Evolutionary conservation across 2,888 invertebrate genomes (phyloP).

Genomic region (Alloscopus bannaensis): DNA sequence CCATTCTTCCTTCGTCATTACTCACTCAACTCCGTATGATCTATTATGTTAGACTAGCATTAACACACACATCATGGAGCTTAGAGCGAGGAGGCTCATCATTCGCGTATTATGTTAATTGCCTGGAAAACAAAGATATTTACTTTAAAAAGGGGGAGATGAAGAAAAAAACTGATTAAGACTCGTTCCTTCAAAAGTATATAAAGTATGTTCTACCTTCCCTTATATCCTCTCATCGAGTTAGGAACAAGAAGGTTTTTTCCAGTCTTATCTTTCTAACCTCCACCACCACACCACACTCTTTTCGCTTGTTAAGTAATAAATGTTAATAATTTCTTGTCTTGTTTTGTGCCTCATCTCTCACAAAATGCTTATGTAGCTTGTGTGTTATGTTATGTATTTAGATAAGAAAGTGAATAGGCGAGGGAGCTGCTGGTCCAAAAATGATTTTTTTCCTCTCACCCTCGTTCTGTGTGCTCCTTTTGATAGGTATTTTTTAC

Average conservation of each 20-base stretch:
- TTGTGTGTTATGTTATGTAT: slow-evolving; percentile 4
- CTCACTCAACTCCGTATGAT: too few relatives aligned
- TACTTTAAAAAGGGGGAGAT: too few relatives aligned
- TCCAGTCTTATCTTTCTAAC: too few relatives aligned
- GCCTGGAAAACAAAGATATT: too few relatives aligned
- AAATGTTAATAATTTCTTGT: slow-evolving; percentile 15
- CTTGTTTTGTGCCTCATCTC: slow-evolving; percentile 21
- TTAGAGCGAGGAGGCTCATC: too few relatives aligned
- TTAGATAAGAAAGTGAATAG: slow-evolving; percentile 4
- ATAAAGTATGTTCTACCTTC: background rate
- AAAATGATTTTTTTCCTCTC: background rate
- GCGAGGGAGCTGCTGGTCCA: background rate
- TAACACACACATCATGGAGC: too few relatives aligned
- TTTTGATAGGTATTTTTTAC: slow-evolving; percentile 4
- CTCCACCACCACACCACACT: background rate
- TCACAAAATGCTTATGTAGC: background rate
- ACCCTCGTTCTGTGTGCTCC: too few relatives aligned
- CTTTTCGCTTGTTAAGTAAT: slow-evolving; percentile 21
- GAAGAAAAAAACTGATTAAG: slow-evolving; percentile 3
- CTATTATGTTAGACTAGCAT: too few relatives aligned
- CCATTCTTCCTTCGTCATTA: too few relatives aligned
- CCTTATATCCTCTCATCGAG: too few relatives aligned
- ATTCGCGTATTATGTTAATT: too few relatives aligned
- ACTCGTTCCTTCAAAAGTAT: background rate
- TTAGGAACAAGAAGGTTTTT: too few relatives aligned